Evolutionary conservation across 2,113 vertebrate genomes (phyloP).

Genomic region (Pipa parva): DNA sequence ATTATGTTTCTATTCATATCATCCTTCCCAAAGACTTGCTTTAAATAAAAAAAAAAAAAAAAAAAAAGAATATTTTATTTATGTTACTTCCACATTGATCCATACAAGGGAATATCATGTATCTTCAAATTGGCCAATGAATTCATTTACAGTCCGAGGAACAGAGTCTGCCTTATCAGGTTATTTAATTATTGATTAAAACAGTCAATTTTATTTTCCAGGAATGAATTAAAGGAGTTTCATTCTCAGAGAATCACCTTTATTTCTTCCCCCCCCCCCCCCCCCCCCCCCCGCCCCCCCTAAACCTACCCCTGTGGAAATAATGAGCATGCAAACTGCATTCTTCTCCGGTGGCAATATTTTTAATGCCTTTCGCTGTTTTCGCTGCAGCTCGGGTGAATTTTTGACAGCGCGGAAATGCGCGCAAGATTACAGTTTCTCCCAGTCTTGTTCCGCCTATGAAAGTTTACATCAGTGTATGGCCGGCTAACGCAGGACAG

Average conservation of each 20-base stretch:
- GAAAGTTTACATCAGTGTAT: conserved; percentile 44
- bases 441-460: too few species aligned
- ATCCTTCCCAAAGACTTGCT: too few species aligned
- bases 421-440: conserved; percentile 6
- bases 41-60: too few species aligned
- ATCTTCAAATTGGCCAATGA: conserved; percentile 49
- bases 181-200: conserved; percentile 48
- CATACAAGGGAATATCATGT: not conserved
- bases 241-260: not conserved
- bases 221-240: not conserved
- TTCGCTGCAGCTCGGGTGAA: not conserved
- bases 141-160: conserved; percentile 48
- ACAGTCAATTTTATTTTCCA: conserved; percentile 45
- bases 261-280: not conserved
- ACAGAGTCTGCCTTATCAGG: conserved; percentile 46
- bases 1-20: too few species aligned
- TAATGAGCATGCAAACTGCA: not conserved
- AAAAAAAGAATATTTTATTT: not conserved
- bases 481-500: conserved; percentile 4
- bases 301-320: not conserved
- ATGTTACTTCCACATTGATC: not conserved
- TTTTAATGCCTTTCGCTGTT: conserved; percentile 23
- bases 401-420: not conserved
- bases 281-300: not conserved
- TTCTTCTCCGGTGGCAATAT: too few species aligned